Conservation (phyloP, 2,113 vertebrate genomes). For the Brachirus orientalis region DNA sequence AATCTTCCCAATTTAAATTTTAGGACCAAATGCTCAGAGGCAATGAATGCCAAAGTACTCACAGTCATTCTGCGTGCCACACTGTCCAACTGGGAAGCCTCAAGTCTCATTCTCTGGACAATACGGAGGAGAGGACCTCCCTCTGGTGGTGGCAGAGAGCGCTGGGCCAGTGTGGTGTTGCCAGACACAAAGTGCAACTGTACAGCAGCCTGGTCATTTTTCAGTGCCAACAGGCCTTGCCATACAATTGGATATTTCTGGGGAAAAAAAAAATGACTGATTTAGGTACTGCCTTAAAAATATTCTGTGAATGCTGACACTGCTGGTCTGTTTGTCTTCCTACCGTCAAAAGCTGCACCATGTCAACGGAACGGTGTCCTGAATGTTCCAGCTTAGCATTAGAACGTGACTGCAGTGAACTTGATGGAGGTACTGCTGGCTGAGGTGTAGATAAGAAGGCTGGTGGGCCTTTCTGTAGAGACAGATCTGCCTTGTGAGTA, state of each 20-base stretch:
- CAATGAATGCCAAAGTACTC: slow-evolving; percentile 44
- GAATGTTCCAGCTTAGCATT: slow-evolving; percentile 87
- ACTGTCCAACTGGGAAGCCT: slow-evolving; percentile 93
- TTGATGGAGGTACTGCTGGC: slow-evolving; percentile 67
- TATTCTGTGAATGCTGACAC: neutral
- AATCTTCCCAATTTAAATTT: neutral
- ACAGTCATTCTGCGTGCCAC: slow-evolving; percentile 97
- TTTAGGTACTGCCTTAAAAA: slow-evolving; percentile 3
- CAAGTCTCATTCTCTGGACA: slow-evolving; percentile 97
- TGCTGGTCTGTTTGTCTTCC: slow-evolving; percentile 32
- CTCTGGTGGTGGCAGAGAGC: slow-evolving; percentile 92
- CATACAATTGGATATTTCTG: slow-evolving; percentile 99
- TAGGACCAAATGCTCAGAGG: neutral
- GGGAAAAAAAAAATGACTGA: neutral
- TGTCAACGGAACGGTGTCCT: slow-evolving; percentile 90
- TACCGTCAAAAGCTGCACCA: slow-evolving; percentile 96
- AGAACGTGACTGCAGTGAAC: slow-evolving; percentile 72
- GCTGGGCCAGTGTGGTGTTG: slow-evolving; percentile 93
- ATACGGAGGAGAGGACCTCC: slow-evolving; percentile 93
- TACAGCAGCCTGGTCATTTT: slow-evolving; percentile 96
- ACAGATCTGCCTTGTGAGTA: slow-evolving; percentile 87
- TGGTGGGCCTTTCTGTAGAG: slow-evolving; percentile 80
- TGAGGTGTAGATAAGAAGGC: slow-evolving; percentile 79
- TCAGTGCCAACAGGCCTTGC: slow-evolving; percentile 96
- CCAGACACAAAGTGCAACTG: slow-evolving; percentile 98